Base-by-base conservation (phyloP, 64 coral and sea anemone genomes). In the Porites lutea region DNA sequence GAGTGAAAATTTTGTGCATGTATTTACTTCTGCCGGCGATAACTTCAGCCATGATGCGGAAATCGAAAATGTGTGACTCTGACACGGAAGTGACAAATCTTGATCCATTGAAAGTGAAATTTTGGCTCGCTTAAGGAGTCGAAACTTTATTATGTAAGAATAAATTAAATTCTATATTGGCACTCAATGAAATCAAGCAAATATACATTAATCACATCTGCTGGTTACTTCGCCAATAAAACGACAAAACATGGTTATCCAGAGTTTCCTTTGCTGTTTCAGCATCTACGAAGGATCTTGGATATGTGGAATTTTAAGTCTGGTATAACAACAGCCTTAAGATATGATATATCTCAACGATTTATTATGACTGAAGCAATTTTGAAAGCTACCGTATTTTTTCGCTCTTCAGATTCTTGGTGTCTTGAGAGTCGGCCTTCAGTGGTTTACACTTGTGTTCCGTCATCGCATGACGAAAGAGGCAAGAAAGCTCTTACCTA, bases 211-310 rank as follows among this genome's bases (percentile, higher is more conserved):
- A 4, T 22, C 4, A 20, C 45, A 21, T 15, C n/a, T 8, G 51
- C 13, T 76, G 4, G 13, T 50, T 6, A 10, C 44, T 1, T 50
- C 44, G 1, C 19, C 10, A 10, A 16, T 19, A 82, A 66, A 67
- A 13, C 0, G 5, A 19, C 0, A 5, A 19, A 67, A 74, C 13
- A 92, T 93, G 91, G 49, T 18, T 14, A 52, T 93, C 8, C 65
- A 93, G 61, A 75, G 45, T 18, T 93, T 93, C 48, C 91, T 93
- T 2, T 93, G 82, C 43, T 93, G 91, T 86, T 87, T 93, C 64
- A 87, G n/a, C 37, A 37, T 75, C n/a, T 44, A n/a, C 4, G 91
- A 87, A 71, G 91, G 91, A 71, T 87, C 82, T 6, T 82, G 83
- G 58, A 59, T 75, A 4, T 93, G 91, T n/a, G 91, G 82, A 2